Evolutionary conservation across 37 sponge, comb jelly and placozoan species (phyloP), one percentile per base, ranked within the genome.

Genomic region (Petrosia ficiformis): DNA sequence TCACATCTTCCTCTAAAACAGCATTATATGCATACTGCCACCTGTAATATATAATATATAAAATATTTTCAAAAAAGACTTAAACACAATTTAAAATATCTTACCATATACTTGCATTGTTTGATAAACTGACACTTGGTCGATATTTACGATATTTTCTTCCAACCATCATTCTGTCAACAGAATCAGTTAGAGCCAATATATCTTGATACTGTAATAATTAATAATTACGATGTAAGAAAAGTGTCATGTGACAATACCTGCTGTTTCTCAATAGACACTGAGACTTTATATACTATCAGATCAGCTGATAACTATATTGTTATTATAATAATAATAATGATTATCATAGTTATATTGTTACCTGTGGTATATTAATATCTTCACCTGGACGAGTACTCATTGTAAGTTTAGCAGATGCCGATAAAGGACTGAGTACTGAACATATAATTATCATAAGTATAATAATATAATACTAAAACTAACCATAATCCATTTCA

Each of bases 181-280:
- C 10, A 1, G 67, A 39, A 25, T 77, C 78, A 21, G 52, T 8
- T 37, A 77, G 42, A 26, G 44, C 32, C 56, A 77, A 26, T 2
- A 66, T 35, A 21, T 65, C 78, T 11, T 77, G 39, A 67, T 43
- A 77, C 78, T 77, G 42, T 0, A 2, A 39, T 28, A 10, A 39
- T 34, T 44, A 11, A 41, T n/a, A 29, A 44, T 3, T 44, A 48
- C 10, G 14, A 10, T 19, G 54, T 48, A 48, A 48, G 10, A 48
- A 19, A 48, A 48, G 54, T 48, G 54, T 19, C 54, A 48, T 48
- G 16, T 48, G 8, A 60, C 35, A n/a, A 3, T 68, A 92, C 92
- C 92, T 92, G 92, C 41, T 71, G 68, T 65, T 83, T 86, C 32
- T 65, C 37, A 21, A 92, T 63, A 4, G 72, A 29, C 2, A 92